Evolutionary conservation across 2,888 invertebrate species (phyloP).

Genomic region (Oscheius sp.): DNA sequence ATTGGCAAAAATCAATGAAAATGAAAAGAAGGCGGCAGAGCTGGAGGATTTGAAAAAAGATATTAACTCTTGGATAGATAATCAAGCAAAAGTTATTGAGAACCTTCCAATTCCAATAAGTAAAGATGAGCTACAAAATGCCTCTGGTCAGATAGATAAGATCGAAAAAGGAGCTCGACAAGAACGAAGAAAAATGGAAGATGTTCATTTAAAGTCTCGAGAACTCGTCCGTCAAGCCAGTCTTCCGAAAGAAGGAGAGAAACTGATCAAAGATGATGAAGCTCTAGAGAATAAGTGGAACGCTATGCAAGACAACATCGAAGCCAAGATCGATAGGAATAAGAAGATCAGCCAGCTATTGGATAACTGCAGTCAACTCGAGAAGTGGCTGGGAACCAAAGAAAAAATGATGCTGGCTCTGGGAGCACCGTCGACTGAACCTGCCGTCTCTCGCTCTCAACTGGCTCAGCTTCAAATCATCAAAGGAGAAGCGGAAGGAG

Average conservation of each 20-base stretch:
- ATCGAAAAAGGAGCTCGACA: conserved; percentile 44
- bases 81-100: conserved; percentile 25
- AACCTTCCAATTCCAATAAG: conserved; percentile 29
- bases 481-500: conserved; percentile 90
- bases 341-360: conserved; percentile 91
- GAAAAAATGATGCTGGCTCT: conserved; percentile 93
- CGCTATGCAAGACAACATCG: conserved; percentile 42
- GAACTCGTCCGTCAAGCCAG: conserved; percentile 42
- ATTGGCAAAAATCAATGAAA: conserved; percentile 43
- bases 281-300: conserved; percentile 52
- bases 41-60: conserved; percentile 52
- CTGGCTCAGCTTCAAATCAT: conserved; percentile 76
- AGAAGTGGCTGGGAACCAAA: conserved; percentile 88
- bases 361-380: conserved; percentile 84
- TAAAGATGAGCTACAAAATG: conserved; percentile 39
- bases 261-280: conserved; percentile 38
- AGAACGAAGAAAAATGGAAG: conserved; percentile 43
- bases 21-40: conserved; percentile 46
- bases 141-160: conserved; percentile 35
- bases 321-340: conserved; percentile 71
- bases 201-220: conserved; percentile 36
- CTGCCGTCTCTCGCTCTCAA: conserved; percentile 77
- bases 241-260: conserved; percentile 36
- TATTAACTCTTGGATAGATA: conserved; percentile 53
- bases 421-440: conserved; percentile 94